Conservation (phyloP, 1,140 invertebrate species). For the fruit fly (Drosophila melanogaster) region Release_6_plus_ISO1_MT NT_037436.4:19171001-19171500, state of each 20-base stretch:
- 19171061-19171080: neutral
- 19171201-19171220: constrained; percentile 27
- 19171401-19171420: constrained; percentile 51
- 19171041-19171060: neutral
- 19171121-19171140: neutral
- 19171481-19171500: constrained; percentile 66
- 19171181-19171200: neutral
- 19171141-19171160: neutral
- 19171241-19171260: constrained; percentile 50
- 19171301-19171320: neutral
- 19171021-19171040: neutral
- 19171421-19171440: constrained; percentile 14
- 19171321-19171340: neutral
- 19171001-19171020: neutral
- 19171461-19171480: constrained; percentile 52
- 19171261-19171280: constrained; percentile 41
- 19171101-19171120: neutral
- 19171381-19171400: constrained; percentile 69
- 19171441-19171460: constrained; percentile 8
- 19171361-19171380: constrained; percentile 15
- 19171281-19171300: constrained; percentile 23
- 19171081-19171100: too few species aligned
- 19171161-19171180: neutral
- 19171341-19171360: neutral
- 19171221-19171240: constrained; percentile 28